Evolutionary conservation across 2,888 invertebrate species (phyloP), one percentile per base, ranked within the genome.

Genomic region (Cantharis lateralis): DNA sequence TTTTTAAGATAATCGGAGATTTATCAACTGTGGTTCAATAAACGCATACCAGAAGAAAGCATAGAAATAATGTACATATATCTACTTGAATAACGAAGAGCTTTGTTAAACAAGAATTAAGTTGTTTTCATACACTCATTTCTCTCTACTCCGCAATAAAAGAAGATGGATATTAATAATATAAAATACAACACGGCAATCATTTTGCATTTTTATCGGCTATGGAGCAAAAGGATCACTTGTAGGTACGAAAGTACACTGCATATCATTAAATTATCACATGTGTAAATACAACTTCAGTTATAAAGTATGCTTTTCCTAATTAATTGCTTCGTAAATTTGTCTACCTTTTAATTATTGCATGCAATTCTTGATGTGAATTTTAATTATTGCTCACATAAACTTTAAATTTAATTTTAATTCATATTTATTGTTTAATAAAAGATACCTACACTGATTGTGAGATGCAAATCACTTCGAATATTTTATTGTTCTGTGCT

Each of bases 321-420:
- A 80, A 79, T 80, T 80, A 77, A 78, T 78, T 74, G 72, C 72
- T 72, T 48, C 77, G 77, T 80, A 80, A 78, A 80, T 80, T 78
- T 77, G 78, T 74, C 68, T 68, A 73, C 73, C 68, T 68, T 68
- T 68, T 72, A 72, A 71, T 71, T 66, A 66, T 64, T 72, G 68
- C 18, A 18, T 72, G 15, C 69, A 26, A 63, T 63, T 18, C 74
- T 24, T 61, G 74, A 32, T 70, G 74, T n/a, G 74, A 16, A 32
- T 64, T 64, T 68, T 69, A 73, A 69, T 73, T 73, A 69, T 24
- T 73, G 24, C 61, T 61, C 20, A 15, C 68, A 73, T 73, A 73
- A 73, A 62, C 13, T 70, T 64, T 15, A 69, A 68, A 68, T 73
- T 73, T 73, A 73, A 69, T 73, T 62, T 62, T 62, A 16, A 24